Conservation (phyloP, 2,113 vertebrate genomes). For the Motacilla alba region DNA sequence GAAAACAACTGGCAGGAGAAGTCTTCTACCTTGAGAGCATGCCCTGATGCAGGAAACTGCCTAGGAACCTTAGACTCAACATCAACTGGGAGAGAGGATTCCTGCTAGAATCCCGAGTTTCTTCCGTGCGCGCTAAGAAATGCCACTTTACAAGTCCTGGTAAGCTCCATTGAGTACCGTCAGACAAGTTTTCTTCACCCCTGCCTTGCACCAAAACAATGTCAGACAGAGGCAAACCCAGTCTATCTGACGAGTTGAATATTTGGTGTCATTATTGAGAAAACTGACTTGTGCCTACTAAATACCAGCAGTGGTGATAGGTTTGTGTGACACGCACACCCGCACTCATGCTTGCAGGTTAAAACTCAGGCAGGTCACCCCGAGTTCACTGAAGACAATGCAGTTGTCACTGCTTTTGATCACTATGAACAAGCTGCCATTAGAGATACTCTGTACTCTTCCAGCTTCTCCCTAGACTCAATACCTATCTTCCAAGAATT, state of each 20-base stretch:
- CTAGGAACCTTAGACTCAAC: background rate
- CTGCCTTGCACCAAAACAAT: background rate
- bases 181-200: background rate
- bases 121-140: rapidly evolving
- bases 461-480: background rate
- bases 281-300: background rate
- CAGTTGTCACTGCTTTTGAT: background rate
- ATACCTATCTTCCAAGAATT: background rate
- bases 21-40: background rate
- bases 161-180: background rate
- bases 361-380: background rate
- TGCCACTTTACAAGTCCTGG: background rate
- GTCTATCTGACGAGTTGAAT: background rate
- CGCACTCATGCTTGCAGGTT: rapidly evolving
- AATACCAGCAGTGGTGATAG: background rate
- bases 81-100: background rate
- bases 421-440: background rate
- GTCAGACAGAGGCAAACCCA: background rate
- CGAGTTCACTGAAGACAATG: background rate
- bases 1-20: background rate
- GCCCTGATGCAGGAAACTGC: background rate
- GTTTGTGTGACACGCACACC: background rate
- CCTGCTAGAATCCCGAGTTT: background rate
- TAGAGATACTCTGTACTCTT: background rate
- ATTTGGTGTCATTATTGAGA: background rate